Evolutionary conservation across 1,140 invertebrate species (phyloP), one percentile per base, ranked within the genome.

Genomic region (Papilio dardanus): DNA sequence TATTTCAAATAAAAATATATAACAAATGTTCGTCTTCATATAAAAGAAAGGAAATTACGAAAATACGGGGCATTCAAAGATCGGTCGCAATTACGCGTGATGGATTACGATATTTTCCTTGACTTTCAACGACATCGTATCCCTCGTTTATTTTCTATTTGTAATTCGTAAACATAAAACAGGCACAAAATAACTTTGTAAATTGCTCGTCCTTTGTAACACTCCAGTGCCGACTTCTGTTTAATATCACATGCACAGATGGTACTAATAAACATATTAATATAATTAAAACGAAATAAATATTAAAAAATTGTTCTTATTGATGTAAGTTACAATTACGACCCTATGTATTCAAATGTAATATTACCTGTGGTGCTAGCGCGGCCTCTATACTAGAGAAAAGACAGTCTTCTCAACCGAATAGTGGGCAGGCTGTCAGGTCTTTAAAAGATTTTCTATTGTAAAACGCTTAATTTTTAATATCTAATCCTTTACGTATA

Each of bases 121-220:
- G 54, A 62, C 24, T 62, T 62, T 30, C 54, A 62, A 62, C 54
- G 54, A 62, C 54, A 62, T 62, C 54, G 21, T 62, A 62, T 62
- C 54, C 24, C 24, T 28, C 50, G 50, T 54, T 54, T 54, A 24
- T 62, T 62, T 28, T 28, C 24, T 62, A 28, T 62, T 62, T 62
- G 54, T 62, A 62, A 62, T 62, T 62, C 24, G 54, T 62, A 62
- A 62, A 62, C 54, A 62, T 62, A 62, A 62, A 28, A 62, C 54
- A 62, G 54, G 7, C 24, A 24, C 24, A 28, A 12, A 28, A 62
- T 62, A 62, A 62, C 24, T 62, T 62, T 12, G 12, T 62, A 62
- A 62, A 62, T 30, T 62, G 54, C 1, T 30, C 5, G 54, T 62
- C 54, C 54, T 62, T 62, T 62, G 54, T 62, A 28, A 6, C 54